Evolutionary conservation across 1,140 invertebrate species (phyloP).

Genomic region (Lithobius niger): DNA sequence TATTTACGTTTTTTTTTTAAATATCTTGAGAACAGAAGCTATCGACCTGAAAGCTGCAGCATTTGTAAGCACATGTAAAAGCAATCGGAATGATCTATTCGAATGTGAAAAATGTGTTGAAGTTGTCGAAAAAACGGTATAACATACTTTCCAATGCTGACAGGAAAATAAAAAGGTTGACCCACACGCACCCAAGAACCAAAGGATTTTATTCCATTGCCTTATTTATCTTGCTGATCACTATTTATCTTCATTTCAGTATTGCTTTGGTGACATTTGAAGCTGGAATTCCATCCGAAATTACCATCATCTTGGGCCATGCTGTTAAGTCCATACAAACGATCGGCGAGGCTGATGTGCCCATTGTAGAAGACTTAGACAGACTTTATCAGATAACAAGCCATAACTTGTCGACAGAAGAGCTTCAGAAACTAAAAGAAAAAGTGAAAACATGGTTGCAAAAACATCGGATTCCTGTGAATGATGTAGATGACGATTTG

Average conservation of each 20-base stretch:
- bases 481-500: constrained; percentile 19
- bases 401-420: background rate
- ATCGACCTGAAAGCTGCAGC: no score
- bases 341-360: background rate
- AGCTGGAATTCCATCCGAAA: background rate
- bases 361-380: constrained; percentile 17
- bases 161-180: no score
- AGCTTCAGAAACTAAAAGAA: constrained; percentile 14
- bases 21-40: no score
- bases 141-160: no score
- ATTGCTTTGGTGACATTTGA: background rate
- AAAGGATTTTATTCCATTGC: no score
- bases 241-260: background rate
- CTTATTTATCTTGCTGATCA: no score
- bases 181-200: no score
- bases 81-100: no score
- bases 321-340: background rate
- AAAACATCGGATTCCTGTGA: constrained; percentile 26
- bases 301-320: background rate
- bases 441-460: constrained; percentile 26
- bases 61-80: no score
- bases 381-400: constrained; percentile 17
- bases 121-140: no score
- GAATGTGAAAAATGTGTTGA: no score
- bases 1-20: no score